Conservation (phyloP, 30 jellyfish, hydroid and myxozoan genomes). For the Pelagia noctiluca region DNA sequence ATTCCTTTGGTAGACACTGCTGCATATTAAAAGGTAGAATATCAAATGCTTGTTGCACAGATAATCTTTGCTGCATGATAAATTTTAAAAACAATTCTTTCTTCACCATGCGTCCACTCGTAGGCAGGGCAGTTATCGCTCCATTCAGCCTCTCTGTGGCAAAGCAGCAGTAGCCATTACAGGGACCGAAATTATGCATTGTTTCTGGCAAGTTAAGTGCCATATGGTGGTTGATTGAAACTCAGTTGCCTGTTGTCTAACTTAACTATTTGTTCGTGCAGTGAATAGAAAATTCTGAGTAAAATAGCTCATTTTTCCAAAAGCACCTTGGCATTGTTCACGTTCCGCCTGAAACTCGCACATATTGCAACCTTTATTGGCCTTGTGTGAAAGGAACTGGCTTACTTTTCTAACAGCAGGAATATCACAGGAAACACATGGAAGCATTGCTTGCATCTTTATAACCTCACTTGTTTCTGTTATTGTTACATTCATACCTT, state of each 20-base stretch:
- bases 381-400: conserved; percentile 4
- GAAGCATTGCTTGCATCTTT: not conserved
- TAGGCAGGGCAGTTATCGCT: not conserved
- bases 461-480: not conserved
- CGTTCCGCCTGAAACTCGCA: conserved; percentile 18
- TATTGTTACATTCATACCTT: not conserved
- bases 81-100: too few species aligned
- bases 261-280: not conserved
- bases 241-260: conserved; percentile 4
- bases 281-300: not conserved
- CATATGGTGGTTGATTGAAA: conserved; percentile 20
- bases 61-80: too few species aligned
- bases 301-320: conserved; percentile 11
- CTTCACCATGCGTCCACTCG: too few species aligned
- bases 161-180: conserved; percentile 19
- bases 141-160: conserved; percentile 1
- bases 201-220: not conserved
- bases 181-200: not conserved
- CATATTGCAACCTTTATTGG: conserved; percentile 21
- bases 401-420: conserved; percentile 26
- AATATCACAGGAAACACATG: not conserved
- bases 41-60: too few species aligned
- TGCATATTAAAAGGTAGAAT: too few species aligned
- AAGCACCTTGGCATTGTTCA: not conserved
- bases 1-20: too few species aligned